phyloP scores from a whole-genome alignment of 1,140 invertebrate species.

The Aleiodes sp. region DNA sequence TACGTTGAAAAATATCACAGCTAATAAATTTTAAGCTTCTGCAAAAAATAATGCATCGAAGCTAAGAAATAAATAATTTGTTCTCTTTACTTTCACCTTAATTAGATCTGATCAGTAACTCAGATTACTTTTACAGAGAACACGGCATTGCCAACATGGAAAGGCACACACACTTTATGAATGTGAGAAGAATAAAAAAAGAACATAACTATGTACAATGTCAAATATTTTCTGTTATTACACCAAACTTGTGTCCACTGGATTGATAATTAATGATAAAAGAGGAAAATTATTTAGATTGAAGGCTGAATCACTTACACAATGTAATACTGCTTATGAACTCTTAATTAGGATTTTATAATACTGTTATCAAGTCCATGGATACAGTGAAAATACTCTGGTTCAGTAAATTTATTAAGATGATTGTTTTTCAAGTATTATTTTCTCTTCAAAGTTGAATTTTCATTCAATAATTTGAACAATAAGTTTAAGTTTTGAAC shows the following conservation, averaged over 20 bases:
- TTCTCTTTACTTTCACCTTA: not conserved
- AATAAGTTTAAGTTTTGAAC: not conserved
- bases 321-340: slow-evolving; percentile 60
- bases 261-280: not conserved
- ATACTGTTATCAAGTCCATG: slow-evolving; percentile 58
- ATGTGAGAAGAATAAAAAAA: too few relatives aligned
- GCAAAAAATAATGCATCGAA: slow-evolving; percentile 20
- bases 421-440: not conserved
- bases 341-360: slow-evolving; percentile 58
- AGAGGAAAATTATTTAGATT: not conserved
- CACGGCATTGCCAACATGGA: not conserved
- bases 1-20: slow-evolving; percentile 64
- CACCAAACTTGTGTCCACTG: not conserved
- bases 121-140: not conserved
- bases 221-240: not conserved
- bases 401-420: not conserved
- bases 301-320: slow-evolving; percentile 24
- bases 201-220: not conserved
- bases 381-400: slow-evolving; percentile 16
- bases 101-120: not conserved
- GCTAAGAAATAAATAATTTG: slow-evolving; percentile 35
- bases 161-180: too few relatives aligned
- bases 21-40: slow-evolving; percentile 56
- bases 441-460: not conserved
- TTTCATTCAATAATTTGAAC: not conserved